Conservation (phyloP, 2,888 invertebrate species). For the Lordiphosa fenestrarum region DNA sequence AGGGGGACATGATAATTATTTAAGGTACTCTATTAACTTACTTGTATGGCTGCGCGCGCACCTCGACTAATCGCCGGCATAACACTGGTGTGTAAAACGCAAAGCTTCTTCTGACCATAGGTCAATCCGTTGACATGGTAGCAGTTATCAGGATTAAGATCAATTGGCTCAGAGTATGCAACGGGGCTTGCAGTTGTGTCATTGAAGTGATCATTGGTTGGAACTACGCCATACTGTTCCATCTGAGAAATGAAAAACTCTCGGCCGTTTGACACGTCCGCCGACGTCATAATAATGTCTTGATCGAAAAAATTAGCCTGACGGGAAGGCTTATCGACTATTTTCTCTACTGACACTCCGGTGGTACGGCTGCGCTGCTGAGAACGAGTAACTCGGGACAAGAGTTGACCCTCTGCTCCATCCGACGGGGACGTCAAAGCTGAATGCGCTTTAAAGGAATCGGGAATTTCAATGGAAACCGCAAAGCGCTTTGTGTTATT, state of each 20-base stretch:
- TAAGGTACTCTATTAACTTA: conserved; percentile 40
- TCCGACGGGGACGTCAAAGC: conserved; percentile 22
- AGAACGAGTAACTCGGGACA: conserved; percentile 74
- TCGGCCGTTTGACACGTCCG: conserved; percentile 57
- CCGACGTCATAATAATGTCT: conserved; percentile 65
- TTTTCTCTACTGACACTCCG: conserved; percentile 41
- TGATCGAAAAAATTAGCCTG: conserved; percentile 58
- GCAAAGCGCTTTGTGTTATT: conserved; percentile 78
- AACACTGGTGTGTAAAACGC: conserved; percentile 78
- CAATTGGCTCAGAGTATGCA: conserved; percentile 77
- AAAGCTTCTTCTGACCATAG: conserved; percentile 79
- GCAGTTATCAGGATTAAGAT: conserved; percentile 79
- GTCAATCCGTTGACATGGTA: conserved; percentile 77
- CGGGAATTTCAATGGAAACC: conserved; percentile 78
- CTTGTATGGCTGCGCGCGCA: conserved; percentile 80
- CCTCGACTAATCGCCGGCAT: conserved; percentile 81
- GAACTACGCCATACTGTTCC: conserved; percentile 60
- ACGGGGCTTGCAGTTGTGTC: conserved; percentile 58
- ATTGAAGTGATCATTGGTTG: conserved; percentile 48
- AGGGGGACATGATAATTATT: no score
- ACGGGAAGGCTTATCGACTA: conserved; percentile 51
- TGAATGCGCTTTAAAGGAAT: conserved; percentile 70
- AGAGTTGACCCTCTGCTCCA: conserved; percentile 48
- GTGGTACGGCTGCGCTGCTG: conserved; percentile 70
- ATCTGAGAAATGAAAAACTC: conserved; percentile 70